phyloP scores from a whole-genome alignment of 2,888 invertebrate genomes.

The Nipponacmea schrenckii region DNA sequence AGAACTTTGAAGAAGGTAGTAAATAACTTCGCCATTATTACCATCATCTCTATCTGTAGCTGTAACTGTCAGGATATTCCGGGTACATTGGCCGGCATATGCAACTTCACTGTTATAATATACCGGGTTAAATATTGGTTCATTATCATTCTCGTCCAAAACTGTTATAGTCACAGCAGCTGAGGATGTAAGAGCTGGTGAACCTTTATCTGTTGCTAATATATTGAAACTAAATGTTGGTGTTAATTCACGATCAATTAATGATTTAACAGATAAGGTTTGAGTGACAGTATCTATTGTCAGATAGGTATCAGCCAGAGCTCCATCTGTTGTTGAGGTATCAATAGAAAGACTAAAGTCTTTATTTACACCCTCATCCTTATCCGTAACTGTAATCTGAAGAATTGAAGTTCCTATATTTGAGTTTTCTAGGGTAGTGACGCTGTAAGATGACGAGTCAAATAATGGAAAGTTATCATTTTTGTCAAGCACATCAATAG shows the following conservation, averaged over 20 bases:
- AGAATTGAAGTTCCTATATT: slow-evolving; percentile 41
- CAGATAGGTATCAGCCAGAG: slow-evolving; percentile 37
- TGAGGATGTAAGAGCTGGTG: slow-evolving; percentile 86
- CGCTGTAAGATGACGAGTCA: slow-evolving; percentile 34
- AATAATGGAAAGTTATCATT: slow-evolving; percentile 58
- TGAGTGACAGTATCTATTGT: slow-evolving; percentile 37
- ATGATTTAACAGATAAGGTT: slow-evolving; percentile 36
- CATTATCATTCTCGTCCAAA: slow-evolving; percentile 52
- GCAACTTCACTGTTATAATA: slow-evolving; percentile 54
- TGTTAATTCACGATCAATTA: slow-evolving; percentile 50
- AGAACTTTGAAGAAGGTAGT: slow-evolving; percentile 35
- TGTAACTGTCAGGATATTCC: slow-evolving; percentile 42
- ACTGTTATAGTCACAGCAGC: slow-evolving; percentile 71
- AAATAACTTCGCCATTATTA: slow-evolving; percentile 44
- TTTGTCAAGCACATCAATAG: slow-evolving; percentile 48
- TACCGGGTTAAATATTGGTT: slow-evolving; percentile 43
- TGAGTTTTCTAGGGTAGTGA: slow-evolving; percentile 43
- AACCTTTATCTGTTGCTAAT: slow-evolving; percentile 90
- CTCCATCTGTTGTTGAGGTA: slow-evolving; percentile 33
- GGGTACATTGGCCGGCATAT: slow-evolving; percentile 45
- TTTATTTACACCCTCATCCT: slow-evolving; percentile 46
- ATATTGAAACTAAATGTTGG: slow-evolving; percentile 65
- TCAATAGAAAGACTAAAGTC: slow-evolving; percentile 47
- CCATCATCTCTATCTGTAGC: slow-evolving; percentile 56
- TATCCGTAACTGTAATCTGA: slow-evolving; percentile 43